These are phyloP conservation scores for Ptilonorhynchus violaceus DNA, from an alignment of 2,113 vertebrate genomes.

Conservation along the genomic window DNA sequence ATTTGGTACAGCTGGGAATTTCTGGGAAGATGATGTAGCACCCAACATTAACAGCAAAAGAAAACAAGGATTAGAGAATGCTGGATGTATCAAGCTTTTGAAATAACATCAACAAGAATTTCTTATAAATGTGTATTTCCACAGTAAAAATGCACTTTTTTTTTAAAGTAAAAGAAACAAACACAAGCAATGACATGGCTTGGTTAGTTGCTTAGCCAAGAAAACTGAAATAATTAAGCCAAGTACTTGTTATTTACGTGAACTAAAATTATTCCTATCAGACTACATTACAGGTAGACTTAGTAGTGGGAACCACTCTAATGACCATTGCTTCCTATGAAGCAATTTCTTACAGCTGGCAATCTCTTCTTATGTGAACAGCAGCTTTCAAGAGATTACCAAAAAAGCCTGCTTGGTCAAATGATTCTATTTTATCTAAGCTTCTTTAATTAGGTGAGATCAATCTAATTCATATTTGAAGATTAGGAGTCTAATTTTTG, in stretches of 20 bases:
- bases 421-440: not conserved
- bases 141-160: not conserved
- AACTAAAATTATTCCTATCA: not conserved
- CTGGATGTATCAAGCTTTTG: not conserved
- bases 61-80: not conserved
- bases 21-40: not conserved
- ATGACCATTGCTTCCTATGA: not conserved
- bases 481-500: not conserved
- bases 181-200: not conserved
- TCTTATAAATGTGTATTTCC: not conserved
- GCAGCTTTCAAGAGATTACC: not conserved
- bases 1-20: not conserved
- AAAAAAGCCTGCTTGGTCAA: not conserved
- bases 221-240: not conserved
- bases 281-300: not conserved
- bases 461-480: not conserved
- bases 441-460: not conserved
- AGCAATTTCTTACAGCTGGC: not conserved
- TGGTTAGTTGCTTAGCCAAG: not conserved
- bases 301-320: not conserved
- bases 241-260: not conserved
- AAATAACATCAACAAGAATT: not conserved
- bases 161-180: not conserved
- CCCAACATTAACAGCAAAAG: not conserved
- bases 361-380: not conserved